A percentile compares a stretch with the other conserved stretches of the same genome.
Evolutionary conservation across 2,888 invertebrate species (phyloP).

Genomic region (Frankliniella intonsa): DNA sequence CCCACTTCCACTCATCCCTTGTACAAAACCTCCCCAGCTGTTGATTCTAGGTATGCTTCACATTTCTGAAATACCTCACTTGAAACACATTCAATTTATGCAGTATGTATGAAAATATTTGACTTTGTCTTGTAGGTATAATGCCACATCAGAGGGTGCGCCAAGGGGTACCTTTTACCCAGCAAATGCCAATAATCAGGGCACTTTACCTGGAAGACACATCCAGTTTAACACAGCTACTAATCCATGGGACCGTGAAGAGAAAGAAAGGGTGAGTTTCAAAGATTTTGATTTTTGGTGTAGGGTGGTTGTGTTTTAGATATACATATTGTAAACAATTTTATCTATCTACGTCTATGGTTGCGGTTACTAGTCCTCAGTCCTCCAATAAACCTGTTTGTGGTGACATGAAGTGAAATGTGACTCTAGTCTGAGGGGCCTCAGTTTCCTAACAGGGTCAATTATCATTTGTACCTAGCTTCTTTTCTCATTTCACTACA

Average conservation of each 20-base stretch:
- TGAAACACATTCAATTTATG: background rate
- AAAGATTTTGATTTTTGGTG: constrained; percentile 28
- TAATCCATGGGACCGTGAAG: constrained; percentile 92
- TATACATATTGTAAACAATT: background rate
- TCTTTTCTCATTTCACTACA: background rate
- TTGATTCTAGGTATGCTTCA: constrained; percentile 43
- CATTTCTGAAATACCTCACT: background rate
- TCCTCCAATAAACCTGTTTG: background rate
- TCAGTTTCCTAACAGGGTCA: too few relatives aligned
- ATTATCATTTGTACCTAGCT: too few relatives aligned
- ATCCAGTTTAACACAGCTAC: constrained; percentile 50
- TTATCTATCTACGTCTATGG: background rate
- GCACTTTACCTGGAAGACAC: constrained; percentile 47
- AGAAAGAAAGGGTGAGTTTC: constrained; percentile 66
- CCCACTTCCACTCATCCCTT: constrained; percentile 69
- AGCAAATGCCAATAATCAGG: constrained; percentile 47
- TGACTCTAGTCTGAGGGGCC: background rate
- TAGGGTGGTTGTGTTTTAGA: background rate
- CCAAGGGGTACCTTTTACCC: constrained; percentile 65
- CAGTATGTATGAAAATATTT: background rate
- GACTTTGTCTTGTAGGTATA: constrained; percentile 46
- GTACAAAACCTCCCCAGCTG: constrained; percentile 44
- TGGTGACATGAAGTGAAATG: background rate
- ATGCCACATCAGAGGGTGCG: constrained; percentile 55
- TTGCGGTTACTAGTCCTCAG: constrained; percentile 2